phyloP scores from a whole-genome alignment of 64 coral and sea anemone genomes.

The Cladopsammia gracilis region DNA sequence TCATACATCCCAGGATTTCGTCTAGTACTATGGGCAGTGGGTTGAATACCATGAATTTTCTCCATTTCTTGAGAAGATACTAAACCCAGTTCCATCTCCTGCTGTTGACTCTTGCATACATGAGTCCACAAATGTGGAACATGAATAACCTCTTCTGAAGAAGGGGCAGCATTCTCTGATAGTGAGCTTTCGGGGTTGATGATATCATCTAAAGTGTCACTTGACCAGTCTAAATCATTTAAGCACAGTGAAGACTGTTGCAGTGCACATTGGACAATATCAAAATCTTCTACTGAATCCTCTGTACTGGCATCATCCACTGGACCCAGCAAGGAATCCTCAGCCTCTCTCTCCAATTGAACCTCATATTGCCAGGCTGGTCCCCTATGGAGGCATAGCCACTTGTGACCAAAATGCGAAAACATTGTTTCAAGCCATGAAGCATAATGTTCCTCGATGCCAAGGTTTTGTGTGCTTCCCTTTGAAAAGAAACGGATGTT shows the following conservation, averaged over 20 bases:
- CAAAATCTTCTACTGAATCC: neutral
- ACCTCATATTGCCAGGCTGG: conserved; percentile 77
- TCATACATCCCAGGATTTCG: neutral
- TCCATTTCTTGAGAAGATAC: conserved; percentile 11
- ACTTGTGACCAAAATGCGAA: conserved; percentile 80
- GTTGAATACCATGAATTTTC: neutral
- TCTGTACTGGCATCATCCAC: neutral
- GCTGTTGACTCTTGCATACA: neutral
- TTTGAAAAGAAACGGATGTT: conserved; percentile 72
- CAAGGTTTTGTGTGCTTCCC: conserved; percentile 31
- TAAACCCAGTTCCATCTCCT: neutral
- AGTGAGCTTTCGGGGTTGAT: too few relatives aligned
- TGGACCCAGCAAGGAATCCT: neutral
- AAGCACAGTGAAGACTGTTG: conserved; percentile 4
- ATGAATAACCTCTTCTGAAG: neutral
- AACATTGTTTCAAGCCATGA: conserved; percentile 79
- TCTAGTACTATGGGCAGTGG: neutral
- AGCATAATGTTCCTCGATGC: conserved; percentile 61
- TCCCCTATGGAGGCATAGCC: conserved; percentile 32
- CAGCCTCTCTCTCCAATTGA: too few relatives aligned
- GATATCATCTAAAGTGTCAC: neutral
- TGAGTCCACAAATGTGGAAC: conserved; percentile 21
- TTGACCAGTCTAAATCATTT: neutral
- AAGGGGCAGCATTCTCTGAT: neutral
- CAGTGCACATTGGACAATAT: conserved; percentile 3